phyloP scores from a whole-genome alignment of 2,797 vertebrate species.

The Taeniopygia guttata region DNA sequence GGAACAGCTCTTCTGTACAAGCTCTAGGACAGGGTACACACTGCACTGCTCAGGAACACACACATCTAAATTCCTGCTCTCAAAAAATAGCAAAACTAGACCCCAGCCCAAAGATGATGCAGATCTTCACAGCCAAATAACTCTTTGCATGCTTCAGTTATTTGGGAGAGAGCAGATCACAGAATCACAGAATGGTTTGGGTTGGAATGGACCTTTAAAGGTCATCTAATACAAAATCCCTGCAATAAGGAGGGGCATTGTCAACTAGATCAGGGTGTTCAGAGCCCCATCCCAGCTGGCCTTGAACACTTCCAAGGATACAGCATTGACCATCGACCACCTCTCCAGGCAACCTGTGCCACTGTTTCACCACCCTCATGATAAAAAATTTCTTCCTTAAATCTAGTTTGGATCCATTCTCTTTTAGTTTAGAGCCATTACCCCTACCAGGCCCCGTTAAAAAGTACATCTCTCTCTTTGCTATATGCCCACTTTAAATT shows the following conservation, averaged over 20 bases:
- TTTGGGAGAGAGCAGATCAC: not conserved
- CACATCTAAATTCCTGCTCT: not conserved
- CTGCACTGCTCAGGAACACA: not conserved
- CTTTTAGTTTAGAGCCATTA: not conserved
- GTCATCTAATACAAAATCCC: not conserved
- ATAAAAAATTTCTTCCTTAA: not conserved
- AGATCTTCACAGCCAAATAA: not conserved
- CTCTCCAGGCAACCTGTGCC: accelerated
- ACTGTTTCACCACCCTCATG: not conserved
- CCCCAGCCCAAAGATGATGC: not conserved
- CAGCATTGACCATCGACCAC: not conserved
- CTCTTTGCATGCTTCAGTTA: not conserved
- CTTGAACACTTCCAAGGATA: not conserved
- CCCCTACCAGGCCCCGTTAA: not conserved
- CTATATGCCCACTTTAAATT: not conserved
- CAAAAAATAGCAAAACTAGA: not conserved
- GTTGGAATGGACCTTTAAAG: not conserved
- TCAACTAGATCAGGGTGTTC: not conserved
- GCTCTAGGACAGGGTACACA: accelerated
- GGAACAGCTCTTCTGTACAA: not conserved
- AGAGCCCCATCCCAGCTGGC: not conserved
- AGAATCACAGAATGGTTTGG: not conserved
- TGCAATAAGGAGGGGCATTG: not conserved
- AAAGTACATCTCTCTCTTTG: not conserved
- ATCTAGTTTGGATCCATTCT: not conserved